Evolutionary conservation across 2,888 invertebrate species (phyloP), one percentile per base, ranked within the genome.

Genomic region (Ormia ochracea): DNA sequence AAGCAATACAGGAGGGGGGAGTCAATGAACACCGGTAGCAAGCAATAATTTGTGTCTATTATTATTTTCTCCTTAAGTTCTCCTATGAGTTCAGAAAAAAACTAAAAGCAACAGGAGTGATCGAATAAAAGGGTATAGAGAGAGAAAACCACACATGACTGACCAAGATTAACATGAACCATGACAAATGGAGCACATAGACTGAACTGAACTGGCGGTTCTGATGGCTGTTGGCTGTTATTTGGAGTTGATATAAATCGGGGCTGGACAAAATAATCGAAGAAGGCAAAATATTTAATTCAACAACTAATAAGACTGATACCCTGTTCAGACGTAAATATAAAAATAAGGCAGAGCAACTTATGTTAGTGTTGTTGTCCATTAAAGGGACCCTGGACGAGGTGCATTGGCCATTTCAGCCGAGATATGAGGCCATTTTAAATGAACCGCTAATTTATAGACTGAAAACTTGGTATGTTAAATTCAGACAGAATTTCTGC

Each of bases 11-110:
- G n/a, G 12, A 63, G 41, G 38, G n/a, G 52, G 28, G 3, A 19
- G 45, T 52, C 38, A 65, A 59, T 59, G 36, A 72, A 75, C 38
- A 70, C 59, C 65, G 65, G 70, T 70, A 75, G 70, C 65, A 72
- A 41, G 41, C 17, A 76, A 54, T 41, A 48, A 48, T 41, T 66
- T 50, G 21, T 52, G 21, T 41, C 23, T 14, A 26, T 6, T 26
- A 10, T 0, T 1, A 14, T 74, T 65, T 56, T 54, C 36, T 28
- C 21, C 21, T 31, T n/a, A 54, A 63, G 38, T 66, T 48, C 50
- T 48, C 65, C 9, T 56, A 48, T 66, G 48, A 74, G 58, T 28
- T 65, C 56, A 23, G 5, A 12, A 59, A 69, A n/a, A 12, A 50
- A 38, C 26, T 50, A 26, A 33, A 54, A 48, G 26, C n/a, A 63